Base-by-base conservation (phyloP, 2,113 vertebrate species). In the Rhizomys pruinosus region DNA sequence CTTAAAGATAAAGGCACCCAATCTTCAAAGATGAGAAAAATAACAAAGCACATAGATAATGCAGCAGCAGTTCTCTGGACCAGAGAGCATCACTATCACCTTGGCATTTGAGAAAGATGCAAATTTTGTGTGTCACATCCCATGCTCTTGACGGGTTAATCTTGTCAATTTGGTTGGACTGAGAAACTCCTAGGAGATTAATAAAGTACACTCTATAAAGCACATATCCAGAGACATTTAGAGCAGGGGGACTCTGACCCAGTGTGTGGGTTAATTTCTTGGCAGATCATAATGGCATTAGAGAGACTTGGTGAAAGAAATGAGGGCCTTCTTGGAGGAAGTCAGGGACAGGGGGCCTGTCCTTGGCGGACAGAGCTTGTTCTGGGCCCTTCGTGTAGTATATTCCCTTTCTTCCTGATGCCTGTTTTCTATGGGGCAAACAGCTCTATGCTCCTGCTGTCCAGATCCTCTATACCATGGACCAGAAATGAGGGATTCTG, bases 21-120 rank as follows among this genome's bases (percentile, higher is more conserved):
- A 22, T 27, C 55, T 94, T 92, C n/a, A 76, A 68, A 91, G 61
- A 84, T 80, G 4, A 17, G 57, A 90, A 88, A 92, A 39, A 37
- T 32, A 25, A 55, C 5, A 52, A 76, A 44, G 23, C 5, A 42
- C n/a, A 39, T 13, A 63, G 29, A 4, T 42, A 74, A 87, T 32
- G 20, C 23, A 3, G 23, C 3, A 44, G 66, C 5, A 20, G 72
- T 25, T 44, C 42, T 76, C 63, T 37, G 9, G 37, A 32, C 85
- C 37, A n/a, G n/a, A 22, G 84, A 74, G 25, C 15, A 61, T 84
- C 11, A 47, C 4, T 11, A 16, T 61, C n/a, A 66, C 34, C 23
- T 25, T 25, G 34, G 44, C 16, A 63, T 34, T 77, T 55, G 16
- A 25, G 73, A 92, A 57, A 84, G 91, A 85, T 78, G 32, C n/a